These are phyloP conservation scores for Peromyscus californicus DNA, from an alignment of 2,113 vertebrate genomes.

Conservation along the genomic window DNA sequence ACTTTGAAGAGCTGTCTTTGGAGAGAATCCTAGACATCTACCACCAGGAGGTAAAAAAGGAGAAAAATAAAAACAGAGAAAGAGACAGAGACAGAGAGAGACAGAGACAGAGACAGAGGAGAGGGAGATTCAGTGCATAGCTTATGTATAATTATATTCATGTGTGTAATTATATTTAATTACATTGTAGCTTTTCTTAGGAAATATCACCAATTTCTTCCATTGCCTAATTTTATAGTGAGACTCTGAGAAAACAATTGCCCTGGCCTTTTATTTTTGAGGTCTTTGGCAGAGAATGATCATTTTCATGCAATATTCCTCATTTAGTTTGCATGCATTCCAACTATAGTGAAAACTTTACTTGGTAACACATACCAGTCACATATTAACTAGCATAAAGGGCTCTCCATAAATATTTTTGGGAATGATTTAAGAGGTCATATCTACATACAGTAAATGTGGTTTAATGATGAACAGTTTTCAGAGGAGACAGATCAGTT, in stretches of 20 bases:
- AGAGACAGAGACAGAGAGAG: background rate
- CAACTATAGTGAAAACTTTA: constrained; percentile 74
- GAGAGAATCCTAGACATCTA: constrained; percentile 98
- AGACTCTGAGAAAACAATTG: background rate
- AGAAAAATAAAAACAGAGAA: background rate
- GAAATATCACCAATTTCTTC: background rate
- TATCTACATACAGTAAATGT: constrained; percentile 40
- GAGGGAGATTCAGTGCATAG: background rate
- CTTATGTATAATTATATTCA: constrained; percentile 24
- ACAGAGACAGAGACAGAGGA: background rate
- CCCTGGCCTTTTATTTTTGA: background rate
- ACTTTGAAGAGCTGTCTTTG: constrained; percentile 97
- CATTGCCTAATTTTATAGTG: constrained; percentile 1
- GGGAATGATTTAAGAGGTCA: constrained; percentile 79
- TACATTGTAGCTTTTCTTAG: background rate
- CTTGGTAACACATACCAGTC: constrained; percentile 77
- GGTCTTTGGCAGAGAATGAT: background rate
- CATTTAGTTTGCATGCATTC: constrained; percentile 32
- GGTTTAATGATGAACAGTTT: constrained; percentile 41
- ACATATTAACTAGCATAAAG: constrained; percentile 80
- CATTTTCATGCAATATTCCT: constrained; percentile 36
- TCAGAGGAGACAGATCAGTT: background rate
- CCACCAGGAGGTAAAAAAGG: constrained; percentile 92
- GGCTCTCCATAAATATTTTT: constrained; percentile 82
- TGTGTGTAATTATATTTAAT: background rate